Conservation (phyloP, 2,888 invertebrate genomes). For the Pseudanteris insignis region DNA sequence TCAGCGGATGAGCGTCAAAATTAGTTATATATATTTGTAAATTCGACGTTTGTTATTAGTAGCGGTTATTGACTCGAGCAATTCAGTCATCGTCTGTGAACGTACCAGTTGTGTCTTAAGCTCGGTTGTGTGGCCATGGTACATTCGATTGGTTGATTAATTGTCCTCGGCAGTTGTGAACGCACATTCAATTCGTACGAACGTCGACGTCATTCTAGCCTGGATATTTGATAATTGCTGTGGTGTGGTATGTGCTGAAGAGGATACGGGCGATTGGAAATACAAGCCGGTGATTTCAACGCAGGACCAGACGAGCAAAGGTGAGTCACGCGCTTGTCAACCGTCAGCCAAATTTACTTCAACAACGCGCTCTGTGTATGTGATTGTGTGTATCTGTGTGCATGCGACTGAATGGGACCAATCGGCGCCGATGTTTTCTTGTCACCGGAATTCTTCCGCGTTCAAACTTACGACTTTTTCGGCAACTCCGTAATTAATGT, state of each 20-base stretch:
- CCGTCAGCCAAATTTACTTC: neutral
- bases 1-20: conserved; percentile 10
- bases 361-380: too few species aligned
- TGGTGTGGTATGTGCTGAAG: conserved; percentile 35
- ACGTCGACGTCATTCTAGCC: neutral
- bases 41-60: neutral
- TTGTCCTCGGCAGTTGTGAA: neutral
- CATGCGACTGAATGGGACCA: neutral
- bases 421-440: too few species aligned
- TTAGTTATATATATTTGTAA: neutral
- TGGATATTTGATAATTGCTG: conserved; percentile 9
- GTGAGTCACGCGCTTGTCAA: conserved; percentile 4
- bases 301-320: conserved; percentile 33
- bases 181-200: neutral
- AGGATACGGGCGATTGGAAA: conserved; percentile 22
- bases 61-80: neutral
- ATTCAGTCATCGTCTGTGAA: conserved; percentile 11
- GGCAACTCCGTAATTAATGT: too few species aligned
- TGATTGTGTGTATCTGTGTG: neutral
- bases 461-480: too few species aligned
- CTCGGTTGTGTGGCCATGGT: conserved; percentile 21
- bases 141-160: conserved; percentile 6
- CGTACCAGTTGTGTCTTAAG: conserved; percentile 3
- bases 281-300: conserved; percentile 38
- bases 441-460: too few species aligned